Evolutionary conservation across 2,888 invertebrate genomes (phyloP), one percentile per base, ranked within the genome.

Genomic region (Penaeus monodon): DNA sequence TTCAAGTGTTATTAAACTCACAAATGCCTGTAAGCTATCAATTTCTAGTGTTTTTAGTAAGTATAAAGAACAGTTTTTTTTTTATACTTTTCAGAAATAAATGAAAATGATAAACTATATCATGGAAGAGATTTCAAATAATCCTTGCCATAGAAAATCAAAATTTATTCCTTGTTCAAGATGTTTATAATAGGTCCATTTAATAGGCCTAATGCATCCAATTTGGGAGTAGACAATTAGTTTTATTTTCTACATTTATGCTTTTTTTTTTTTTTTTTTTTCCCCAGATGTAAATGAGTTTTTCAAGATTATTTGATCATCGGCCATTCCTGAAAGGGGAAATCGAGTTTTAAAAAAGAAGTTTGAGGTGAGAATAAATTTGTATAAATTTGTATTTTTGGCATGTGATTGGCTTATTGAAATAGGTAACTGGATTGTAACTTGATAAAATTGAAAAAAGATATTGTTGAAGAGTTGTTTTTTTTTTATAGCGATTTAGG

Each of bases 281-380:
- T 38, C 74, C 80, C 70, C 89, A 88, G 89, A 89, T 84, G 89
- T 89, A 66, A 88, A 88, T 86, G 89, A 89, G 64, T 29, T 89
- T 89, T 83, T 89, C 89, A 66, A 85, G 89, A 81, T 73, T 89
- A 66, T 89, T 89, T 86, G 89, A 89, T 81, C 89, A 89, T 81
- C 88, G 89, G 17, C 89, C 89, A 77, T 89, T 89, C 82, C 80
- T 89, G 68, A 79, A 81, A 77, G 86, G 86, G 57, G 89, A 89
- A 84, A 89, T 89, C 64, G 86, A 83, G 27, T 88, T 84, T 89
- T 89, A 78, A 88, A 88, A 64, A 88, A 81, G 64, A 88, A 89
- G 86, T 89, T 89, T 88, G 89, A 89, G 89, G 89, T 88, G 68
- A 73, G 73, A 73, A 64, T 70, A 17, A 33, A 7, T 70, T 17